These are phyloP conservation scores for Euphysa ruthae DNA, from an alignment of 30 jellyfish, hydroid and myxozoan genomes.

Conservation along the genomic window DNA sequence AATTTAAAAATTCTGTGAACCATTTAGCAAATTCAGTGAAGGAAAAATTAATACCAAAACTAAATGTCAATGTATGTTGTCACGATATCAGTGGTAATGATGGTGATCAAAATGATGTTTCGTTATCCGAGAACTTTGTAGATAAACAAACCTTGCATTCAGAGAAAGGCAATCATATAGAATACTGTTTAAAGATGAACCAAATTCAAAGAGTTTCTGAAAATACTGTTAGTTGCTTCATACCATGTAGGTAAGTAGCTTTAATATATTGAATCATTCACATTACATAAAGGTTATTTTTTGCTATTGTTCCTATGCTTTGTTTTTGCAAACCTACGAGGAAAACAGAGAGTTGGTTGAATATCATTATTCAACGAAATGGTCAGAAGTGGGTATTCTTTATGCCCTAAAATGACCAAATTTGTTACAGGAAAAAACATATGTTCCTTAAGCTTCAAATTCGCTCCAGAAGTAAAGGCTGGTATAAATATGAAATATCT, in stretches of 20 bases:
- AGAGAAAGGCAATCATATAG: not conserved
- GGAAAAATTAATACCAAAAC: not conserved
- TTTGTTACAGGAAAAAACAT: too few relatives aligned
- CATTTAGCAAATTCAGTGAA: not conserved
- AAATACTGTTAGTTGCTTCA: constrained; percentile 56
- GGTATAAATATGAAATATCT: too few relatives aligned
- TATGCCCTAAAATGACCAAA: too few relatives aligned
- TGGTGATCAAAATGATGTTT: not conserved
- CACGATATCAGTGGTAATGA: constrained; percentile 48
- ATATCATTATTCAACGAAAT: too few relatives aligned
- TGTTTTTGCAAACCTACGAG: too few relatives aligned
- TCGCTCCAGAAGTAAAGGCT: too few relatives aligned
- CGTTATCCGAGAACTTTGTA: not conserved
- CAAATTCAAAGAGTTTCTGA: constrained; percentile 84
- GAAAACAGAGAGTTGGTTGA: too few relatives aligned
- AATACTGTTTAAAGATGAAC: constrained; percentile 32
- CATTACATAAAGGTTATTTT: too few relatives aligned
- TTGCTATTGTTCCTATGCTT: too few relatives aligned
- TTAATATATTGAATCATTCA: too few relatives aligned
- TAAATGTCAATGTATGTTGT: constrained; percentile 35
- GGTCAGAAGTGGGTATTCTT: too few relatives aligned
- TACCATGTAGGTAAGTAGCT: constrained; percentile 40
- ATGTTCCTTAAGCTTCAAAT: too few relatives aligned
- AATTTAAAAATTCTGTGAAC: not conserved
- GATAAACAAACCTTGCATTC: constrained; percentile 3